Evolutionary conservation across 2,888 invertebrate species (phyloP), one percentile per base, ranked within the genome.

Genomic region (Tenodera sinensis): DNA sequence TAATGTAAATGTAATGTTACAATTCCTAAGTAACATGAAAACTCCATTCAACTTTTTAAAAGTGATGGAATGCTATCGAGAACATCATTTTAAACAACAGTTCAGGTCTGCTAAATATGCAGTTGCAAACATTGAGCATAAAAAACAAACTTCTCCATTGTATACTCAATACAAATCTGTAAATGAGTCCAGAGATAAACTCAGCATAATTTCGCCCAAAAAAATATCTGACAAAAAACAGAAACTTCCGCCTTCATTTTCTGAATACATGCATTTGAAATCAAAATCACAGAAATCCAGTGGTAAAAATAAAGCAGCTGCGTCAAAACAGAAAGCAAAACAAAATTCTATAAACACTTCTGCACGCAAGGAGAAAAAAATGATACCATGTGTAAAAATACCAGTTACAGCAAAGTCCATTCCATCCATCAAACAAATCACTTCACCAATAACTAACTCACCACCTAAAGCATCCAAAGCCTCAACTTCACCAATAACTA

Each of bases 171-270:
- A 42, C 42, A 42, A 42, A 6, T 12, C 9, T 6, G 12, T 42
- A 12, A 42, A 42, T 42, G 42, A 42, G 42, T 42, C 42, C 42
- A 42, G 12, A 42, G 12, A 42, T 42, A 12, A 9, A 42, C 42
- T 1, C 1, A 42, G 1, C 1, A 47, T n/a, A 28, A 54, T 88
- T n/a, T 30, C 84, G 81, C 71, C 71, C 25, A 84, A 71, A 28
- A 84, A n/a, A 12, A 7, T 34, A 15, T 84, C 81, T 71, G 20
- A 4, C 34, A 28, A 84, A 20, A 84, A 85, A 8, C 28, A 54
- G 7, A 81, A n/a, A 82, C 25, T 2, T n/a, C 89, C 89, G 27
- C 89, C 89, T 28, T 89, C 89, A 15, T 89, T 88, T 71, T 88
- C 88, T 25, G 88, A 89, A 85, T 89, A 88, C 82, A 71, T 71